A percentile compares a stretch with the other conserved stretches of the same genome.
phyloP scores from a whole-genome alignment of 2,888 invertebrate genomes.

The Actias luna region DNA sequence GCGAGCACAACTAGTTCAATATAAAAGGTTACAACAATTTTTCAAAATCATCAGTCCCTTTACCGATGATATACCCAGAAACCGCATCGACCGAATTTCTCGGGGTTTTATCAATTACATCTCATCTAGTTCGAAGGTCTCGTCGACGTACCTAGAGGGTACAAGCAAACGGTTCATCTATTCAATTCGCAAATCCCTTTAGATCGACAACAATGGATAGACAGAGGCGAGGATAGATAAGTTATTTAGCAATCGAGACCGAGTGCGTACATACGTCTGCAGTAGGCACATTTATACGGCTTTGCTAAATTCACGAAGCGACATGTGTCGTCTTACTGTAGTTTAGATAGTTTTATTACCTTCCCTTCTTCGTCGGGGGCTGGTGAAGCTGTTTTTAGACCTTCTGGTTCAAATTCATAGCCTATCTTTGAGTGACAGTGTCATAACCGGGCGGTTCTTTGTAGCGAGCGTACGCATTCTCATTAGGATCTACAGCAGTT shows the following conservation, averaged over 20 bases:
- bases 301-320: not conserved
- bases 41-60: too few relatives aligned
- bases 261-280: not conserved
- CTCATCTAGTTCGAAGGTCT: not conserved
- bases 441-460: not conserved
- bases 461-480: too few relatives aligned
- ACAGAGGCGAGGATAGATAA: not conserved
- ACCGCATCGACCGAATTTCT: not conserved
- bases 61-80: not conserved
- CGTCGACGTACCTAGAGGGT: not conserved
- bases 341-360: not conserved
- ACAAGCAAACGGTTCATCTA: not conserved
- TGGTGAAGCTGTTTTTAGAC: not conserved
- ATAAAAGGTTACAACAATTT: too few relatives aligned
- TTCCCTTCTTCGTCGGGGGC: not conserved
- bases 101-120: not conserved
- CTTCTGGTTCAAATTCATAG: not conserved
- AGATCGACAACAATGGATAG: not conserved
- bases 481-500: too few relatives aligned
- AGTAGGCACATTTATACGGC: not conserved
- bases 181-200: slow-evolving; percentile 1
- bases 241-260: not conserved
- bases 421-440: not conserved
- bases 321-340: not conserved
- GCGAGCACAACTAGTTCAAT: too few relatives aligned